Evolutionary conservation across 2,113 vertebrate genomes (phyloP), one percentile per base, ranked within the genome.

Genomic region (Cyprinodon variegatus): DNA sequence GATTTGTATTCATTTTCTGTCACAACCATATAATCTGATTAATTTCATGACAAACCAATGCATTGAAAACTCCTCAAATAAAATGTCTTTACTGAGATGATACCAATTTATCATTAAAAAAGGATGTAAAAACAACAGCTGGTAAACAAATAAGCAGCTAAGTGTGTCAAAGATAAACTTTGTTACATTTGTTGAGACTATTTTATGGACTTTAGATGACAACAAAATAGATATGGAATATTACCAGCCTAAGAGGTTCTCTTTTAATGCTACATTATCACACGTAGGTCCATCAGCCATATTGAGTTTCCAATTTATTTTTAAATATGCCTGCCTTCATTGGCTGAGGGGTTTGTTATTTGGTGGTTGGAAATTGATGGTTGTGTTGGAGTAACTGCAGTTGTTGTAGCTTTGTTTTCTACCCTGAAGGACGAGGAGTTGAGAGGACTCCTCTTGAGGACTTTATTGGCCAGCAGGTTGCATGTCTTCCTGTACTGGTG

Each of bases 401-500:
- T 70, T 74, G 77, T 72, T 63, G 59, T 61, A 67, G 60, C 9
- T 63, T 70, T 85, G 81, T 66, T 91, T 64, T 91, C 88, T 79
- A 71, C 81, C 71, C 94, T 88, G 67, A 79, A 66, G n/a, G 94
- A 94, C 0, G 96, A 94, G 20, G 96, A 94, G 83, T 92, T 96
- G 74, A 96, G 94, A 7, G 95, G 92, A 70, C 95, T 94, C 66
- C 96, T 93, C 89, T 96, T 94, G 76, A 98, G 93, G 75, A 98
- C 38, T 86, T 95, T 95, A 94, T 96, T 96, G 8, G 96, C 90
- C 65, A 98, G 95, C 69, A 96, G 94, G 60, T 90, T 94, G 95
- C 95, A 98, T 13, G 96, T 97, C 88, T 94, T 96, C 90, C 94
- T 96, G 94, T 98, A 99, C 86, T 98, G 98, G 82, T 96, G 94